Base-by-base conservation (phyloP, 2,113 vertebrate species). In the Dascyllus trimaculatus region DNA sequence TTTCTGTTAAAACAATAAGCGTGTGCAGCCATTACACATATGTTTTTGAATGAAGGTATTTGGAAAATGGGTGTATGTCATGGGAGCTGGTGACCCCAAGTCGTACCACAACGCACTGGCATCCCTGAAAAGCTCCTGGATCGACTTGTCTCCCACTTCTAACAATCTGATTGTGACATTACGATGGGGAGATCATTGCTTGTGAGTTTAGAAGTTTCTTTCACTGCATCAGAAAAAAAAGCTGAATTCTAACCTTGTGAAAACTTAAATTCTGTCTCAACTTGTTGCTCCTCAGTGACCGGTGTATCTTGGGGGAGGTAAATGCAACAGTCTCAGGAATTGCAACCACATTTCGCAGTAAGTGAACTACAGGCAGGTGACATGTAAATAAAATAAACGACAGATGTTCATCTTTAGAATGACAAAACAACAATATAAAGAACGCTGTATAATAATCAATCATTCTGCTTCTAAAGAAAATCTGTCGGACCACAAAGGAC, bases 61-160 rank as follows among this genome's bases (percentile, higher is more conserved):
- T 83, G 93, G 93, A 19, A 92, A 89, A 65, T 94, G 93, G 93
- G 86, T 93, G 68, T 93, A 92, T n/a, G 89, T 88, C 45, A 83
- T 92, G 91, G 93, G 92, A 67, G 87, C 92, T 26, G 91, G 89
- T 10, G 91, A 92, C 62, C 93, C 92, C 2, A 46, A 71, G 46
- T 69, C 68, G 1, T 94, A 93, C 80, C 90, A 93, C 80, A 85
- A 82, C 57, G 93, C 92, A 10, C 71, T 94, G 80, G 88, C 73
- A 51, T 85, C 90, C 13, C 46, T 92, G 67, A 89, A 88, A 75
- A 94, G 88, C 90, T 94, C 93, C 67, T 94, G 93, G 93, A 85
- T 93, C 8, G 76, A 90, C 19, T 15, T 94, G 82, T 73, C 78
- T 32, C 81, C 80, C 11, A 90, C 88, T 1, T 79, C 83, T 2